Evolutionary conservation across 2,797 vertebrate species (phyloP).

Genomic region (Fistularia tabacaria): DNA sequence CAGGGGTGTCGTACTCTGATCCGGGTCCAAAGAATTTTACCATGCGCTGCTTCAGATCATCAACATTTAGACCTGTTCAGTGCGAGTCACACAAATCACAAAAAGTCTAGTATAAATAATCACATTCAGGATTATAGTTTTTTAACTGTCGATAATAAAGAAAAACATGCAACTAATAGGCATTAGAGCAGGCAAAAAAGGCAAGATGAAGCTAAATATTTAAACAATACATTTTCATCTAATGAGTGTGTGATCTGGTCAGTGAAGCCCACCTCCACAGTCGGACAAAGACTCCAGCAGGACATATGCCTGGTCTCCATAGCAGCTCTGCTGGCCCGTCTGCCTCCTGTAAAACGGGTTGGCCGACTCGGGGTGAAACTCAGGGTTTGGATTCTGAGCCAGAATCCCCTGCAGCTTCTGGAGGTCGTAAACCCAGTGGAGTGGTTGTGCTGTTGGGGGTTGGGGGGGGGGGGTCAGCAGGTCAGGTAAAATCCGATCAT

Average conservation of each 20-base stretch:
- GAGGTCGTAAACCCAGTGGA: conserved; percentile 76
- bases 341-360: conserved; percentile 76
- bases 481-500: too few relatives aligned
- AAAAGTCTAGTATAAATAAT: background rate
- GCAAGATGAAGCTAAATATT: too few relatives aligned
- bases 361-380: conserved; percentile 70
- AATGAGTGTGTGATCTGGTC: background rate
- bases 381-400: conserved; percentile 58
- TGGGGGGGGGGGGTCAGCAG: too few relatives aligned
- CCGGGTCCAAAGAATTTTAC: conserved; percentile 73
- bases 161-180: background rate
- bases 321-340: conserved; percentile 75
- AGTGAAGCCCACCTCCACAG: conserved; percentile 61
- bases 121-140: too few relatives aligned
- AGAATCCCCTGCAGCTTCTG: conserved; percentile 67
- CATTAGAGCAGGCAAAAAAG: background rate
- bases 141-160: too few relatives aligned
- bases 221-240: too few relatives aligned
- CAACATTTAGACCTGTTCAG: conserved; percentile 65
- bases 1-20: conserved; percentile 75
- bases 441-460: conserved; percentile 65
- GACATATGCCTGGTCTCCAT: conserved; percentile 76
- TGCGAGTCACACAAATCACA: background rate
- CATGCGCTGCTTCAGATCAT: conserved; percentile 69
- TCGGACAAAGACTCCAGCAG: conserved; percentile 73